These are phyloP conservation scores for Selenia dentaria DNA, from an alignment of 2,888 invertebrate genomes.

Conservation along the genomic window DNA sequence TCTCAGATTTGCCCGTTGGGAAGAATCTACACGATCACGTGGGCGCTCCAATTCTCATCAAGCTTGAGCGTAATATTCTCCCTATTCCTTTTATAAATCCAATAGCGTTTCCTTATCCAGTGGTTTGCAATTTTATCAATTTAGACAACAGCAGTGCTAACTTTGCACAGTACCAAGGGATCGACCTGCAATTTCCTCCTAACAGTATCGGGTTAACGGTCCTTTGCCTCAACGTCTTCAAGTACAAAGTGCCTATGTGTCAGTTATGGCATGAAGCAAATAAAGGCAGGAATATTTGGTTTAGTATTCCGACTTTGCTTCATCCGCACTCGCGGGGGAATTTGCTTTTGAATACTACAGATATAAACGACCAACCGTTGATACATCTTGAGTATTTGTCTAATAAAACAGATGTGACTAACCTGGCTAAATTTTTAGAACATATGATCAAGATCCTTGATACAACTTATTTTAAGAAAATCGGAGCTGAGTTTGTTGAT, in stretches of 20 bases:
- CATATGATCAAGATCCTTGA: slow-evolving; percentile 32
- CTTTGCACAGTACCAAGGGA: slow-evolving; percentile 36
- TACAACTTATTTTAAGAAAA: slow-evolving; percentile 33
- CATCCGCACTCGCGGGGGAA: slow-evolving; percentile 77
- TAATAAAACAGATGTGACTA: slow-evolving; percentile 15
- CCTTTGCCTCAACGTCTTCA: slow-evolving; percentile 67
- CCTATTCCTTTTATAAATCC: slow-evolving; percentile 23
- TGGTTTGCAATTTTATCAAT: slow-evolving; percentile 31
- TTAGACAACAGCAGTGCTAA: slow-evolving; percentile 26
- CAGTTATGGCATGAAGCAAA: slow-evolving; percentile 36
- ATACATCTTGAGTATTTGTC: slow-evolving; percentile 81
- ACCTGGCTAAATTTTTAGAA: slow-evolving; percentile 25
- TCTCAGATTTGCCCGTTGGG: slow-evolving; percentile 68
- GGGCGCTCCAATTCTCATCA: slow-evolving; percentile 41
- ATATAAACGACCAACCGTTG: slow-evolving; percentile 82
- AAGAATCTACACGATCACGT: slow-evolving; percentile 71
- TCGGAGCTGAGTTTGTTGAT: slow-evolving; percentile 30
- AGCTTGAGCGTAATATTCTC: slow-evolving; percentile 2
- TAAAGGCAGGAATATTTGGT: slow-evolving; percentile 28
- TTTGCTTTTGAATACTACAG: slow-evolving; percentile 75
- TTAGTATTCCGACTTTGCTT: slow-evolving; percentile 34
- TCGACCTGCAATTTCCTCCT: slow-evolving; percentile 27
- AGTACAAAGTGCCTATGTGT: slow-evolving; percentile 57
- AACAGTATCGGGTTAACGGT: slow-evolving; percentile 14
- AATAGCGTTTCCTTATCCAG: slow-evolving; percentile 29